Evolutionary conservation across 1,140 invertebrate genomes (phyloP).

Genomic region (Subanguina moxae): DNA sequence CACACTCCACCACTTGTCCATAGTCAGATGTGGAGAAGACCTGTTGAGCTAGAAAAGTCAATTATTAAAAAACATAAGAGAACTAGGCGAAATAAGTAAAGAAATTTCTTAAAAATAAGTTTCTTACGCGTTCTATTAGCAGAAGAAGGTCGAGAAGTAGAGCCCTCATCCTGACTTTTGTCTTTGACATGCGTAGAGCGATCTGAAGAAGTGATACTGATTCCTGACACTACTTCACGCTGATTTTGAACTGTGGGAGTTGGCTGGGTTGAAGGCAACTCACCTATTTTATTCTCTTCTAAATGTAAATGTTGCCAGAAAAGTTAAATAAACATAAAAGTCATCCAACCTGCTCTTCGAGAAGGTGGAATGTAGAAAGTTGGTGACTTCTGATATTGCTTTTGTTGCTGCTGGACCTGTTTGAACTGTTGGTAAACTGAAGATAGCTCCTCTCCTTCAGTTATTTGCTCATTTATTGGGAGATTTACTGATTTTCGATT

Average conservation of each 20-base stretch:
- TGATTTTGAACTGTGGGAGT: not conserved
- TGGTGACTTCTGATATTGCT: not conserved
- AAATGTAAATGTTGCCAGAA: no score
- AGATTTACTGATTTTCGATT: conserved; percentile 10
- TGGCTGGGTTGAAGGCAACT: not conserved
- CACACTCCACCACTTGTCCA: not conserved
- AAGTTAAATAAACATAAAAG: no score
- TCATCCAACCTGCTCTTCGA: not conserved
- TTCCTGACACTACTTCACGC: not conserved
- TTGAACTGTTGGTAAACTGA: not conserved
- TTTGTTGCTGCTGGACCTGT: not conserved
- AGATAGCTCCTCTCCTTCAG: not conserved
- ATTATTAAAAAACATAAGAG: not conserved
- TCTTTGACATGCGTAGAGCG: not conserved
- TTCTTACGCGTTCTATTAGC: conserved; percentile 7
- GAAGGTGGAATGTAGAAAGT: not conserved
- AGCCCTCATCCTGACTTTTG: not conserved
- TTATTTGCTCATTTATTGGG: not conserved
- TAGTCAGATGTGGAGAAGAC: conserved; percentile 11
- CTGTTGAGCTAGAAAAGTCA: not conserved
- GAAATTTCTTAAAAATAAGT: not conserved
- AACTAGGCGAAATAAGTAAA: no score
- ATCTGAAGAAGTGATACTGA: not conserved
- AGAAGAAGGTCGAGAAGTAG: conserved; percentile 1
- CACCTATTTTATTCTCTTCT: not conserved